Evolutionary conservation across 2,888 invertebrate genomes (phyloP).

Genomic region (Tillus elongatus): DNA sequence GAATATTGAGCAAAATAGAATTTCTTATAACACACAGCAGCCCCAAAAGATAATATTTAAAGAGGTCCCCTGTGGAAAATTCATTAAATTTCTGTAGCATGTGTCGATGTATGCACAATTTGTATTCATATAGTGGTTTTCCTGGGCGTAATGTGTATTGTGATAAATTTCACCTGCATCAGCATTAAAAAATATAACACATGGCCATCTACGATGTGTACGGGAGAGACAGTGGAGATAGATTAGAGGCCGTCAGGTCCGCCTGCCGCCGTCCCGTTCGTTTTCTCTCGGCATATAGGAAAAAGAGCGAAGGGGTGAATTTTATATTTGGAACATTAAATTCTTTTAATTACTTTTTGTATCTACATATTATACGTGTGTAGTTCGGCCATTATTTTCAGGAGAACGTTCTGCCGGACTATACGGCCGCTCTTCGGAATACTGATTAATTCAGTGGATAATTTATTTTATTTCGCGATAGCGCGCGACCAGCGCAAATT

Average conservation of each 20-base stretch:
- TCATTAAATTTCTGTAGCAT: too few species aligned
- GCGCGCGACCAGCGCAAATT: constrained; percentile 25
- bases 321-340: constrained; percentile 42
- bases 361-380: constrained; percentile 41
- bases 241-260: neutral
- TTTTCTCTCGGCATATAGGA: too few species aligned
- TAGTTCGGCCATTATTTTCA: constrained; percentile 39
- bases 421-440: constrained; percentile 32
- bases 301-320: constrained; percentile 31
- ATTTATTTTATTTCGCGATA: constrained; percentile 34
- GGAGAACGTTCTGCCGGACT: constrained; percentile 30
- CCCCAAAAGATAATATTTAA: too few species aligned
- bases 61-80: too few species aligned
- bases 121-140: too few species aligned
- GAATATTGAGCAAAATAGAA: too few species aligned
- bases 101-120: too few species aligned
- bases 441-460: constrained; percentile 38
- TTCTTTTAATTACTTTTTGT: constrained; percentile 42
- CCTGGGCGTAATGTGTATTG: too few species aligned
- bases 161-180: too few species aligned
- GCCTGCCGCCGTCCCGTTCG: too few species aligned
- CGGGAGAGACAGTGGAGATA: constrained; percentile 1
- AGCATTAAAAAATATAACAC: too few species aligned
- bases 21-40: too few species aligned
- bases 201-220: neutral